Conservation (phyloP, 2,797 vertebrate genomes). For the Xenopus petersii region DNA sequence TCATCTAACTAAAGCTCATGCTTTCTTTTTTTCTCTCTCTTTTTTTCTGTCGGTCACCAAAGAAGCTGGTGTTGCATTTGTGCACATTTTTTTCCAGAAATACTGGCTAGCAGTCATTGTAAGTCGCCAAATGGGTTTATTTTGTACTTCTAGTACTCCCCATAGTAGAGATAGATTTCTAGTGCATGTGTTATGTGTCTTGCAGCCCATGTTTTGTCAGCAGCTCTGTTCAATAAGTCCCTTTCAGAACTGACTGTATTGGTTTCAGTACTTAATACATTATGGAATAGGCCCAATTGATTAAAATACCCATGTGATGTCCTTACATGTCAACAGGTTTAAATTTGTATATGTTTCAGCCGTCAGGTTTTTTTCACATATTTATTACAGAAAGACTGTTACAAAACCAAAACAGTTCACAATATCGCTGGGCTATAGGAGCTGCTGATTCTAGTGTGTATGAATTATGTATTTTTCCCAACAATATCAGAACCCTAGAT, state of each 20-base stretch:
- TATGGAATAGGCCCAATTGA: too few species aligned
- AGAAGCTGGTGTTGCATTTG: constrained; percentile 88
- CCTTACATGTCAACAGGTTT: too few species aligned
- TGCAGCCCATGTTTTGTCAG: neutral
- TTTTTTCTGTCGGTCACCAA: constrained; percentile 41
- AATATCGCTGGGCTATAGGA: too few species aligned
- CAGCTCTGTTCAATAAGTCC: neutral
- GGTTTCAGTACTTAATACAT: neutral
- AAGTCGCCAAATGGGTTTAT: constrained; percentile 70
- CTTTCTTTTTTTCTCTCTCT: constrained; percentile 16
- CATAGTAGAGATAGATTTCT: constrained; percentile 5
- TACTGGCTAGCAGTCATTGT: constrained; percentile 75
- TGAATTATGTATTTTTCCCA: too few species aligned
- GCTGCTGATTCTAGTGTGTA: too few species aligned
- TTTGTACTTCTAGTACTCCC: constrained; percentile 1
- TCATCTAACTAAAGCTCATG: constrained; percentile 22
- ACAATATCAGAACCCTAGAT: too few species aligned
- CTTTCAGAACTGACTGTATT: constrained; percentile 20
- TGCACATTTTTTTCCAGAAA: constrained; percentile 82
- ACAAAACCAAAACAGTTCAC: too few species aligned
- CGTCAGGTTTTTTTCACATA: too few species aligned
- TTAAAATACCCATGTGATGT: too few species aligned
- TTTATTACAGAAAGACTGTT: too few species aligned
- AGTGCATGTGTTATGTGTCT: constrained; percentile 6
- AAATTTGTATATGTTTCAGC: too few species aligned